Conservation (phyloP, 92 coral and sea anemone species). For the Zoanthus gigantus region DNA sequence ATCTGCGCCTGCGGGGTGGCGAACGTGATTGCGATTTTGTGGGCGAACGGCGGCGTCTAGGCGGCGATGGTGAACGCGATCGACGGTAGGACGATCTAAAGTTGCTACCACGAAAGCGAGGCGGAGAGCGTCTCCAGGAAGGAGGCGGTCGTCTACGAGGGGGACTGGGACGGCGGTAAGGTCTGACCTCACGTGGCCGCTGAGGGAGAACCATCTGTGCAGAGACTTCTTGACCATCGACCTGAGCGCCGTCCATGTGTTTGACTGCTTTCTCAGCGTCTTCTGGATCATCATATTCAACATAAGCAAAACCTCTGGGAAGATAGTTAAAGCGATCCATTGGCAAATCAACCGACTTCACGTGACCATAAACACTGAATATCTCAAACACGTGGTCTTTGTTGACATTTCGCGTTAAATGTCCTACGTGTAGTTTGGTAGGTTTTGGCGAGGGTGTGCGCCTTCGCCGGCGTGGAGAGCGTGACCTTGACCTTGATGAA, state of each 20-base stretch:
- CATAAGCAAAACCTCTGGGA: conserved; percentile 94
- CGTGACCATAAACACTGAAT: conserved; percentile 95
- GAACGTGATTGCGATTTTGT: conserved; percentile 89
- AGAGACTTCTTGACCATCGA: conserved; percentile 94
- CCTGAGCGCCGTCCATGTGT: conserved; percentile 99
- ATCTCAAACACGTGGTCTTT: conserved; percentile 97
- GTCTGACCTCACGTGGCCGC: conserved; percentile 87
- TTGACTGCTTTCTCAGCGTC: conserved; percentile 91
- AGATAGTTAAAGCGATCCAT: conserved; percentile 86
- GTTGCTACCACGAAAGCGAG: conserved; percentile 84
- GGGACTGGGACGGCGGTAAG: conserved; percentile 84
- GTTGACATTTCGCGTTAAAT: conserved; percentile 92
- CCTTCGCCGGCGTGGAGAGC: conserved; percentile 92
- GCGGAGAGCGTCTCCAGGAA: conserved; percentile 94
- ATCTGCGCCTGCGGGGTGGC: conserved; percentile 86
- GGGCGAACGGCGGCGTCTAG: conserved; percentile 84
- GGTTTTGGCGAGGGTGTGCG: conserved; percentile 97
- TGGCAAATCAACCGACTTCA: conserved; percentile 90
- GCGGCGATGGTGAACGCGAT: conserved; percentile 85
- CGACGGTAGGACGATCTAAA: conserved; percentile 83
- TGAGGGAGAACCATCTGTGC: conserved; percentile 90
- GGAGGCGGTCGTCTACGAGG: conserved; percentile 85
- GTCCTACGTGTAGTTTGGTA: conserved; percentile 86
- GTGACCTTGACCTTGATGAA: conserved; percentile 78
- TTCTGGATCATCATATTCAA: conserved; percentile 87